Evolutionary conservation across 2,113 vertebrate genomes (phyloP).

Genomic region (Okapia johnstoni): DNA sequence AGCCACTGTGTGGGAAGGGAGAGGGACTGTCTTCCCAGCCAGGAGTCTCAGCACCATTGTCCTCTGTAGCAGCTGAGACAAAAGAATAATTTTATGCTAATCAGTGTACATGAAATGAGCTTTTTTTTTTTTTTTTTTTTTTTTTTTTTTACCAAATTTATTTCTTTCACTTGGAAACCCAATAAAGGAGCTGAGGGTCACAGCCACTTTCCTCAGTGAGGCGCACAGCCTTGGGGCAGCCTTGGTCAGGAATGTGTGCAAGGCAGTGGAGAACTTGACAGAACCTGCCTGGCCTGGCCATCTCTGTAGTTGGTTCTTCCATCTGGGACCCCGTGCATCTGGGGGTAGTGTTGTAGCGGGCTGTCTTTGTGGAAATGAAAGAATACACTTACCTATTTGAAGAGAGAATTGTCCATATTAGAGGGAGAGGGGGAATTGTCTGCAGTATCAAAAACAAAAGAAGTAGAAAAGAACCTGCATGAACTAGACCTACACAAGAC

Average conservation of each 20-base stretch:
- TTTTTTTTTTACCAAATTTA: constrained; percentile 72
- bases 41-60: constrained; percentile 86
- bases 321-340: background rate
- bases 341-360: accelerated
- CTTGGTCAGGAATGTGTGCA: accelerated
- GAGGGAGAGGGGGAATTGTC: background rate
- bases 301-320: background rate
- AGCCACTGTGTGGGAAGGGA: constrained; percentile 56
- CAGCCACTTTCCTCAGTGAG: constrained; percentile 36
- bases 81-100: constrained; percentile 95
- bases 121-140: constrained; percentile 72
- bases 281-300: background rate
- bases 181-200: constrained; percentile 69
- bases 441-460: background rate
- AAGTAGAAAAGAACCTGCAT: background rate
- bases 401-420: background rate
- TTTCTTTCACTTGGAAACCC: constrained; percentile 81
- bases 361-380: background rate
- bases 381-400: background rate
- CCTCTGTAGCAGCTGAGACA: constrained; percentile 84
- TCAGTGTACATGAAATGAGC: constrained; percentile 88
- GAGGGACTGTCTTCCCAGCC: constrained; percentile 71
- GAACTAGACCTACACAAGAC: background rate
- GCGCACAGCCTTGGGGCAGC: background rate
- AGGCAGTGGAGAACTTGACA: background rate